Evolutionary conservation across 2,113 vertebrate species (phyloP), one percentile per base, ranked within the genome.

Genomic region (Pseudolaguvia tuberculata): DNA sequence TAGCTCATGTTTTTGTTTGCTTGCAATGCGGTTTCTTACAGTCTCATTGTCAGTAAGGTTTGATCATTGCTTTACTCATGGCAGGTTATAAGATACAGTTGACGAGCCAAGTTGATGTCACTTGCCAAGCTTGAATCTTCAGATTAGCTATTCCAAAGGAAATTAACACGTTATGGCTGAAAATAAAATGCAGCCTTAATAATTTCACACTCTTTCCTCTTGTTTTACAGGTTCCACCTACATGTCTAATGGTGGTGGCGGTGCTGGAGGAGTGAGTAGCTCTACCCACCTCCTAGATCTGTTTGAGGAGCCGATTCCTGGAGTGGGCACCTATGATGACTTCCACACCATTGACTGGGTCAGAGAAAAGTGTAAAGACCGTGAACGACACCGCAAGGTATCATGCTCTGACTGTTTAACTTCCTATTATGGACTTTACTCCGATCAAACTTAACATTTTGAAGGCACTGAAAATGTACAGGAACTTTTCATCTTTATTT

Each of bases 321-420:
- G 97, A 10, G 97, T 98, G 78, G 97, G 97, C 72, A 99, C 97
- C 12, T 99, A 99, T 0, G 97, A 99, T 83, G 97, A 99, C 87
- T 99, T 99, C 89, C 97, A 99, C 86, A 99, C 97, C 81, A 99
- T 99, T 69, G 97, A 99, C 75, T 99, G 97, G 97, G 96, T 99
- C 74, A 89, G 97, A 18, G 97, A 99, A 85, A 98, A 98, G 76
- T 99, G 96, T 90, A 98, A 98, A 85, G 97, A 98, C 86, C 89
- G 96, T 53, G 97, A 99, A 85, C 90, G 97, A 51, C 97, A 99
- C 39, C 91, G 97, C 82, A 93, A 96, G 94, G 97, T 98, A 92
- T 83, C 7, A 21, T 23, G 21, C 27, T 6, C 18, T n/a, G 13
- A 7, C 29, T 53, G n/a, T 20, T 18, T 29, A 6, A 5, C 57